Conservation (phyloP, 2,113 vertebrate genomes). For the Balaenoptera acutorostrata region DNA sequence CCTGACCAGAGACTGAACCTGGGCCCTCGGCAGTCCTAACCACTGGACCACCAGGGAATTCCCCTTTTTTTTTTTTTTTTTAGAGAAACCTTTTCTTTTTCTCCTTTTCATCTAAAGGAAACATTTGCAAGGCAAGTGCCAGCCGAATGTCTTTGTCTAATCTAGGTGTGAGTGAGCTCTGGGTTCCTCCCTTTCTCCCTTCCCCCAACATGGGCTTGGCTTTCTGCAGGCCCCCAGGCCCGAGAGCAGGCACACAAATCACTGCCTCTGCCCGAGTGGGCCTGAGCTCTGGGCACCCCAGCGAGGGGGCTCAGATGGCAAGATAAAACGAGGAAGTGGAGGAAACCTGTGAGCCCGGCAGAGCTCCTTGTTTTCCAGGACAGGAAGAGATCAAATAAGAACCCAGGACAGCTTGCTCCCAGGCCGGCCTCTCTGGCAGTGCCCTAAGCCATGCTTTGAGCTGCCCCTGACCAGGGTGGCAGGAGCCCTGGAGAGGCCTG, state of each 20-base stretch:
- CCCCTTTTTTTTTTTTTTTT: not conserved
- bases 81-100: not conserved
- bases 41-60: not conserved
- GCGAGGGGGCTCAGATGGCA: not conserved
- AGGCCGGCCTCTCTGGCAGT: not conserved
- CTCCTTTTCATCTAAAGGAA: not conserved
- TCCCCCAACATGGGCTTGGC: not conserved
- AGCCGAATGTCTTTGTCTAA: not conserved
- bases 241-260: not conserved
- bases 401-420: not conserved
- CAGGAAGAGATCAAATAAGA: not conserved
- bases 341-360: not conserved
- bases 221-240: not conserved
- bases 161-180: not conserved
- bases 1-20: not conserved
- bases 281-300: not conserved
- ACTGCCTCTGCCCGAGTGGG: not conserved
- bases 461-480: not conserved
- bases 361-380: not conserved
- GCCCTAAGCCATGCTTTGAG: not conserved
- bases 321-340: not conserved
- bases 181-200: not conserved
- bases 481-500: not conserved
- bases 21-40: not conserved
- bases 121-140: not conserved